phyloP scores from a whole-genome alignment of 2,888 invertebrate genomes.

The Hirtodrosophila cameraria region DNA sequence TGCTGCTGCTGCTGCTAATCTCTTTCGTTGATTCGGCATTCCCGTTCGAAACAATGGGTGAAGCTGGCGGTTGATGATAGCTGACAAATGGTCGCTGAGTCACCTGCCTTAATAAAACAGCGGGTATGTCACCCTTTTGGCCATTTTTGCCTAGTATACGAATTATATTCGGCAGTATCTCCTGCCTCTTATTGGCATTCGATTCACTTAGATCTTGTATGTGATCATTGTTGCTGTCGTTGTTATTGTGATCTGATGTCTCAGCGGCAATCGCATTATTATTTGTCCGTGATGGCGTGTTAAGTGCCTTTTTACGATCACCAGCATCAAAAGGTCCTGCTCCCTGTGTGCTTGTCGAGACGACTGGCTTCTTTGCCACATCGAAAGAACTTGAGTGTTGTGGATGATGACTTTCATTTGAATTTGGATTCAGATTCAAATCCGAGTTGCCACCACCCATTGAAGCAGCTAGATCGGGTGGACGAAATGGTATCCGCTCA shows the following conservation, averaged over 20 bases:
- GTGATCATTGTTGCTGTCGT: conserved; percentile 39
- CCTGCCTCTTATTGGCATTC: conserved; percentile 67
- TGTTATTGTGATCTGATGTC: conserved; percentile 21
- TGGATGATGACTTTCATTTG: conserved; percentile 35
- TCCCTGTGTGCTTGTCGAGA: conserved; percentile 27
- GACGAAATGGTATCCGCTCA: conserved; percentile 93
- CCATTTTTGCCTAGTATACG: conserved; percentile 94
- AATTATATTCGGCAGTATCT: conserved; percentile 92
- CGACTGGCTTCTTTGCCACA: conserved; percentile 38
- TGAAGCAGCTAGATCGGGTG: conserved; percentile 83
- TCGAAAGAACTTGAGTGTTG: conserved; percentile 19
- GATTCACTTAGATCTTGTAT: conserved; percentile 19
- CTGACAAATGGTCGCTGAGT: conserved; percentile 85
- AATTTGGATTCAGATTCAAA: conserved; percentile 13
- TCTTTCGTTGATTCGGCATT: conserved; percentile 44
- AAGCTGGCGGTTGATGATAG: conserved; percentile 78
- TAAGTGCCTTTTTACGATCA: conserved; percentile 88
- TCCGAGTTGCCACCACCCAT: conserved; percentile 36
- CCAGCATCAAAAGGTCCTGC: conserved; percentile 13
- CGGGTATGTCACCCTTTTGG: conserved; percentile 91
- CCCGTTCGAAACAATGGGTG: conserved; percentile 75
- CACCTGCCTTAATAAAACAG: conserved; percentile 89
- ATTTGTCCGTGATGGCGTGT: conserved; percentile 88
- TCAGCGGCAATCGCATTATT: conserved; percentile 38
- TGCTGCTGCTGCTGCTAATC: conserved; percentile 36